Percentiles rank a stretch among this genome's conserved stretches.
Evolutionary conservation across 2,113 vertebrate genomes (phyloP).

Genomic region (Gasterosteus aculeatus): DNA sequence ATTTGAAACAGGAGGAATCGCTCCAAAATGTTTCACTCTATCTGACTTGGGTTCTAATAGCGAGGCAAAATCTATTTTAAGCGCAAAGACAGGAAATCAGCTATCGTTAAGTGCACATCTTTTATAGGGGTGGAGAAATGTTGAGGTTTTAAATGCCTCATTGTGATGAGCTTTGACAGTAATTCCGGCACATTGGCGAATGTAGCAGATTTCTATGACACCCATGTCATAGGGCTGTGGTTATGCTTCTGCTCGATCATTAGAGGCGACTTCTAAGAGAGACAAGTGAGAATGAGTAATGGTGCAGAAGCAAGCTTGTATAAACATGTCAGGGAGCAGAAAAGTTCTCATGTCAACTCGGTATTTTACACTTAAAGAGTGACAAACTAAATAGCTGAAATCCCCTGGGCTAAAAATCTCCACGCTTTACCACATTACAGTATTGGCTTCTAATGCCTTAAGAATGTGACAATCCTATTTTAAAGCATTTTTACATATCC

Average conservation of each 20-base stretch:
- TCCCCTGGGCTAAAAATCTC: conserved; percentile 66
- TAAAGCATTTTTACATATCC: conserved; percentile 58
- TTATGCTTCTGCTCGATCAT: conserved; percentile 76
- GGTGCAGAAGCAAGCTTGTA: conserved; percentile 75
- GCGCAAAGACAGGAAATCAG: conserved; percentile 64
- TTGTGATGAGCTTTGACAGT: conserved; percentile 78
- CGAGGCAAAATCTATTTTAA: conserved; percentile 59
- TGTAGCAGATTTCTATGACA: conserved; percentile 77
- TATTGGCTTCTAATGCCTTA: conserved; percentile 69
- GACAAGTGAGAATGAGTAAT: conserved; percentile 77
- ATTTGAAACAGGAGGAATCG: conserved; percentile 68
- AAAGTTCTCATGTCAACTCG: conserved; percentile 77
- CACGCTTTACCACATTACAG: conserved; percentile 56
- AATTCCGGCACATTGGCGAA: conserved; percentile 78
- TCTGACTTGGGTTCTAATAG: conserved; percentile 62
- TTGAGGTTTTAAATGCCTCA: conserved; percentile 70
- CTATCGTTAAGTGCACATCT: conserved; percentile 71
- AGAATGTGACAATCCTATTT: conserved; percentile 72
- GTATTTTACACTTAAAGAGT: conserved; percentile 73
- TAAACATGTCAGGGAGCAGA: conserved; percentile 80
- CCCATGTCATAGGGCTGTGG: conserved; percentile 70
- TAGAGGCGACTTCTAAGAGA: conserved; percentile 77
- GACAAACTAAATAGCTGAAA: conserved; percentile 77
- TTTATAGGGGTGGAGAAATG: conserved; percentile 68
- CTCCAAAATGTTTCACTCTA: conserved; percentile 57